phyloP scores from a whole-genome alignment of 2,113 vertebrate genomes.

The Zapornia atra region DNA sequence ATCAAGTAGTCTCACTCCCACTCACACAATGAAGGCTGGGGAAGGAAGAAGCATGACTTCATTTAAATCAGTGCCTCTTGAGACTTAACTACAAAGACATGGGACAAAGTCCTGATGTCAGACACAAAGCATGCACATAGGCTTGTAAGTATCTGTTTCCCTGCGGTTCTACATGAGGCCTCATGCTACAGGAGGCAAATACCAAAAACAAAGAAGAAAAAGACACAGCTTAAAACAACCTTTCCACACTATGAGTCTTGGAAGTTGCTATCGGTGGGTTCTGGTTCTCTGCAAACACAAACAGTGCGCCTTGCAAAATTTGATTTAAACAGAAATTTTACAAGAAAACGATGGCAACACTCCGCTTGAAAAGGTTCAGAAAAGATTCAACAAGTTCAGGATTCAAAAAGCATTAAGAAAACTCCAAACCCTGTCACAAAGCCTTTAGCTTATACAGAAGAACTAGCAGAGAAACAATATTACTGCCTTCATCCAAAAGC shows the following conservation, averaged over 20 bases:
- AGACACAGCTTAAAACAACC: background rate
- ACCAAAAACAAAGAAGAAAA: background rate
- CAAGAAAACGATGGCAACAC: background rate
- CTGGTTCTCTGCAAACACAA: background rate
- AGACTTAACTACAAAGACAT: background rate
- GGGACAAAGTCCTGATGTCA: background rate
- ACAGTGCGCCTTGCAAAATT: background rate
- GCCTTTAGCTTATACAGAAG: background rate
- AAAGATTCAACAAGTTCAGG: background rate
- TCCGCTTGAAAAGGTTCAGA: background rate
- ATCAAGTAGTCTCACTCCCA: background rate
- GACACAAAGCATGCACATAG: accelerated
- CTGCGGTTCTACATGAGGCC: background rate
- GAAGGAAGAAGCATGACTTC: background rate
- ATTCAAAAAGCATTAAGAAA: background rate
- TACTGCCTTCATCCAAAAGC: background rate
- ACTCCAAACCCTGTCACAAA: background rate
- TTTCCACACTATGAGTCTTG: background rate
- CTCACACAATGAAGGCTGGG: background rate
- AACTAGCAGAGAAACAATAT: background rate
- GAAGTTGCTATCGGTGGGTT: background rate
- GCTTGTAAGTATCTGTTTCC: background rate
- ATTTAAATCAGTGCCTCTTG: background rate
- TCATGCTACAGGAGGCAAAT: background rate
- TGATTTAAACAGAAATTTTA: background rate